A percentile compares a stretch with the other conserved stretches of the same genome.
Conservation (phyloP, 2,113 vertebrate genomes). For the Tichodroma muraria region DNA sequence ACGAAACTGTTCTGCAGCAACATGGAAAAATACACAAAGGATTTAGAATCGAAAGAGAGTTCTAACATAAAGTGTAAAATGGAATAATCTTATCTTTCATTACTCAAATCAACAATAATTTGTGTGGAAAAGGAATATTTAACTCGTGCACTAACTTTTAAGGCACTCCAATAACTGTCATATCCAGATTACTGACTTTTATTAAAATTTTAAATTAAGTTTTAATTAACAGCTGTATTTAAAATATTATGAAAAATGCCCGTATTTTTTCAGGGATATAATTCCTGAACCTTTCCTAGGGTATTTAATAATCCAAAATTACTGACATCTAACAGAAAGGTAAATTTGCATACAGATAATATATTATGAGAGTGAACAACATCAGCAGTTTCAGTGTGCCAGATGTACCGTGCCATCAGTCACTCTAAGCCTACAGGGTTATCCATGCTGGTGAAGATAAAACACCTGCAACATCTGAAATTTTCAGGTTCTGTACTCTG, state of each 20-base stretch:
- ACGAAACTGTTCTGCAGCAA: not conserved
- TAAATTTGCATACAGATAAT: not conserved
- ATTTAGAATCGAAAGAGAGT: not conserved
- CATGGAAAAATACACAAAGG: not conserved
- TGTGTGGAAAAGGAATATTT: not conserved
- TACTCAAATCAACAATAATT: not conserved
- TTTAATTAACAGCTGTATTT: not conserved
- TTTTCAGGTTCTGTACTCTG: not conserved
- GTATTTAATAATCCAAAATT: not conserved
- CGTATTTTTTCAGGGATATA: not conserved
- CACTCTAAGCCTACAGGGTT: not conserved
- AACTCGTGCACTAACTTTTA: not conserved
- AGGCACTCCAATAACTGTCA: not conserved
- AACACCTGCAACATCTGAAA: not conserved
- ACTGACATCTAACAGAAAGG: not conserved
- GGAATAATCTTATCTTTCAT: not conserved
- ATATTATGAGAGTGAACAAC: not conserved
- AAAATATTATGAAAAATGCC: not conserved
- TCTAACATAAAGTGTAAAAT: not conserved
- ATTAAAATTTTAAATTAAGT: not conserved
- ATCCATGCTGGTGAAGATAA: not conserved
- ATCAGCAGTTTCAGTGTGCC: not conserved
- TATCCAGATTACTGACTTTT: not conserved
- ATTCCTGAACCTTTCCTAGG: not conserved
- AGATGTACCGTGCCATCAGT: not conserved